Base-by-base conservation (phyloP, 64 coral and sea anemone genomes). In the Montipora foliosa region DNA sequence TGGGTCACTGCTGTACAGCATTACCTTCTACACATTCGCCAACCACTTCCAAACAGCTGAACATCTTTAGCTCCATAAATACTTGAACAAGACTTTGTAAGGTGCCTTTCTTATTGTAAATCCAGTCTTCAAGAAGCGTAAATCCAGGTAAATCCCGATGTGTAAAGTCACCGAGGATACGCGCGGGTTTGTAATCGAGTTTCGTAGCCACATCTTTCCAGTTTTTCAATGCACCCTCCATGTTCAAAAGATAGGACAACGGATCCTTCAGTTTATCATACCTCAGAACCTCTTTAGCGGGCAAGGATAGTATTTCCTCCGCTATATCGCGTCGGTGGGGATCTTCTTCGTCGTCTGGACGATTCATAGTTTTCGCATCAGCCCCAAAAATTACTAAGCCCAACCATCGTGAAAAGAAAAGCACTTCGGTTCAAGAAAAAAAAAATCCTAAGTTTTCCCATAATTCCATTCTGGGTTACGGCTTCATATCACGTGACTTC, bases 171-270 rank as follows among this genome's bases (percentile, higher is more conserved):
- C 92, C 92, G 17, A 8, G 57, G 12, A 93, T 93, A 11, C 69
- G 49, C 8, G 66, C 64, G 2, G 69, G 25, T 6, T 15, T 53
- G 48, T 84, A 93, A 8, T 62, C 49, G 2, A 93, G 60, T 16
- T 6, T 21, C 58, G 53, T 75, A 68, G 92, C 92, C 8, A 93
- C 92, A 71, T 93, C 51, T 74, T 80, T 72, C 92, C 92, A 93
- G 46, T 78, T 93, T 79, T 13, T 80, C 67, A 93, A 72, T 15
- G 92, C 21, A 2, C 84, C 92, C 8, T 0, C 14, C 46, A 88
- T 62, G 8, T 76, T 88, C 67, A 93, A 15, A 3, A 17, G 61
- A 12, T 79, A 14, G 16, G 92, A 62, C 8, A 93, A 3, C 6
- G 85, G 74, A 19, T 81, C 25, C 20, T 60, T 49, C 10, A 88